These are phyloP conservation scores for Lepidocyrtoides sp. DNA, from an alignment of 2,888 invertebrate genomes.

Conservation along the genomic window DNA sequence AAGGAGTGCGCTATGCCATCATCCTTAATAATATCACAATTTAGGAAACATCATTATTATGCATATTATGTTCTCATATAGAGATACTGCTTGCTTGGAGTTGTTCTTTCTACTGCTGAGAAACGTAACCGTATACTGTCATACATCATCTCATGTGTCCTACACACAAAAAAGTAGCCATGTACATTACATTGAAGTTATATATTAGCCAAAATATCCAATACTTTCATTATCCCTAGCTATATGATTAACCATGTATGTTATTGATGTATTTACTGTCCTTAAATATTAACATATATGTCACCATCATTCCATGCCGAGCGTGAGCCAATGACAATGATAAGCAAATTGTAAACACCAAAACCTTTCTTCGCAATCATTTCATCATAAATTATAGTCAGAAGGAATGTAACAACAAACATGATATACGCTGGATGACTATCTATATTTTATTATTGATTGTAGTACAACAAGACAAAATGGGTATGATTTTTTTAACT, in stretches of 20 bases:
- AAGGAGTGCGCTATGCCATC: slow-evolving; percentile 73
- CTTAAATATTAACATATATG: slow-evolving; percentile 3
- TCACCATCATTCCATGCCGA: slow-evolving; percentile 6
- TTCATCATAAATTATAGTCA: slow-evolving; percentile 10
- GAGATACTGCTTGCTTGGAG: slow-evolving; percentile 2
- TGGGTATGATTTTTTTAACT: neutral
- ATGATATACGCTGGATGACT: neutral
- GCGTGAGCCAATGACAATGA: slow-evolving; percentile 8
- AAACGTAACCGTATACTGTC: slow-evolving; percentile 40
- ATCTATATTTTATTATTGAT: neutral
- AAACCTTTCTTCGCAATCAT: neutral
- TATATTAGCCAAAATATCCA: neutral
- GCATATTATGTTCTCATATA: slow-evolving; percentile 46
- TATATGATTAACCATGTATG: neutral
- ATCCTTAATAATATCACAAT: slow-evolving; percentile 78
- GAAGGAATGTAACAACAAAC: neutral
- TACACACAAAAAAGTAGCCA: neutral
- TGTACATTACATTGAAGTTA: neutral
- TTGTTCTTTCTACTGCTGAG: neutral
- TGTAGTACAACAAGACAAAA: neutral
- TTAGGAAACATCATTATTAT: slow-evolving; percentile 74
- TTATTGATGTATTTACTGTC: neutral
- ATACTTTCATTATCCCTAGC: neutral
- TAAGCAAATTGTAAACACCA: slow-evolving; percentile 18
- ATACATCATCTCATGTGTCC: slow-evolving; percentile 21